Evolutionary conservation across 2,888 invertebrate genomes (phyloP).

Genomic region (Netelia fuscicornis): DNA sequence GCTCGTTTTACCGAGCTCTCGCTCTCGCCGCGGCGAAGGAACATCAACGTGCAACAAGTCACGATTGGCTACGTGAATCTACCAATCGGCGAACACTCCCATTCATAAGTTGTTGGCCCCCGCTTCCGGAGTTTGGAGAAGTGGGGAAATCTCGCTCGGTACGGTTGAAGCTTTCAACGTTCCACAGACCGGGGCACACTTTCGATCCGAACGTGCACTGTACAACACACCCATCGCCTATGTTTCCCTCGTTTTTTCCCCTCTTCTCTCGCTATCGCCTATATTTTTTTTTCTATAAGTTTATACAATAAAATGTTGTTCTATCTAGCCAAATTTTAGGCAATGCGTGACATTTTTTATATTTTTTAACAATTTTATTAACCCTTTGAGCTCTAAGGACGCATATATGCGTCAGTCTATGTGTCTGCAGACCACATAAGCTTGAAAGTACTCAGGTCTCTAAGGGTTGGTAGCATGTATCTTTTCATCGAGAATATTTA

Average conservation of each 20-base stretch:
- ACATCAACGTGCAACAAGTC: conserved; percentile 67
- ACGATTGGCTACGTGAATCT: conserved; percentile 75
- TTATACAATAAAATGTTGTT: not conserved
- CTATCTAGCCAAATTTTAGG: not conserved
- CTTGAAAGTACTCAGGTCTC: too few species aligned
- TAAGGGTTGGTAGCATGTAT: too few species aligned
- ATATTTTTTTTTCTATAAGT: not conserved
- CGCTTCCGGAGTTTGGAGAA: conserved; percentile 67
- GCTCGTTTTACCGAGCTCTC: conserved; percentile 41
- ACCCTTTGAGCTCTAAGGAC: too few species aligned
- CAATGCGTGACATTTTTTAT: not conserved
- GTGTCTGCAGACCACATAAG: too few species aligned
- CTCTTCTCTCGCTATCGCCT: not conserved
- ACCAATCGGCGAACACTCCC: conserved; percentile 79
- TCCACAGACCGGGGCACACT: conserved; percentile 50
- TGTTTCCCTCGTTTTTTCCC: not conserved
- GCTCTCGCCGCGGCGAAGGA: conserved; percentile 43
- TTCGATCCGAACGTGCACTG: conserved; percentile 25
- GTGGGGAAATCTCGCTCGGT: conserved; percentile 59
- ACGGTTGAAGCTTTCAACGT: conserved; percentile 42
- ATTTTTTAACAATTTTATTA: too few species aligned
- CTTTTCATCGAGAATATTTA: not conserved
- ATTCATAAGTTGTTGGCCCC: conserved; percentile 80
- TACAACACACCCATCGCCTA: not conserved
- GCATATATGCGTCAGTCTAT: too few species aligned